A percentile compares a stretch with the other conserved stretches of the same genome.
Conservation (phyloP, 2,888 invertebrate species). For the Cyrtodaria siliqua region DNA sequence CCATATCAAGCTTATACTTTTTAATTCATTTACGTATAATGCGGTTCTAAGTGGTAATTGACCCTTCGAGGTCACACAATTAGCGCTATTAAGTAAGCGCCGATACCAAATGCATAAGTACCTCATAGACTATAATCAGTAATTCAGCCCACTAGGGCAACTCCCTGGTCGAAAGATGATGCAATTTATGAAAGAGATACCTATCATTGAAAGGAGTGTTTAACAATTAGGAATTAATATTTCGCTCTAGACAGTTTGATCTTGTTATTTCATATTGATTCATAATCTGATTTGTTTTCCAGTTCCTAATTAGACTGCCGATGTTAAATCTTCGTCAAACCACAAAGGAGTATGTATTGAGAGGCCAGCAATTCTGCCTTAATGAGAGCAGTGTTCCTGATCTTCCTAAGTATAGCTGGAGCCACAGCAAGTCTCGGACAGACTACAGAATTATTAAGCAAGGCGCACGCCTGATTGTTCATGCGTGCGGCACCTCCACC, state of each 20-base stretch:
- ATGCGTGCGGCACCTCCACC: not conserved
- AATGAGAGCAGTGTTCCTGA: constrained; percentile 19
- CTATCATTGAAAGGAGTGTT: no score
- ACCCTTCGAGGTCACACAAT: not conserved
- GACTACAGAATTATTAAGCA: not conserved
- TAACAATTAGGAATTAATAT: not conserved
- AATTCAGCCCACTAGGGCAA: no score
- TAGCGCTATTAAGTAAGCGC: no score
- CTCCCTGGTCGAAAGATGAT: no score
- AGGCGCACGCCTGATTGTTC: constrained; percentile 3
- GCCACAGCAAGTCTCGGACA: constrained; percentile 12
- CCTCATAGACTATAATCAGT: no score
- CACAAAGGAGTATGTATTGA: constrained; percentile 27
- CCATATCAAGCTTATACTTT: no score
- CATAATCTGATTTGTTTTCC: constrained; percentile 13
- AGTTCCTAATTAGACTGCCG: constrained; percentile 5
- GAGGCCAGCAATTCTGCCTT: constrained; percentile 20
- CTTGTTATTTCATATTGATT: constrained; percentile 1
- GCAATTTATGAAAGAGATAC: no score
- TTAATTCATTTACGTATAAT: not conserved
- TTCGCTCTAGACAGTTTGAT: constrained; percentile 6
- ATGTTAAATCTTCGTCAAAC: constrained; percentile 14
- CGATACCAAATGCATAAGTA: no score
- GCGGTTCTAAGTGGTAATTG: constrained; percentile 1
- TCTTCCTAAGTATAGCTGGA: constrained; percentile 28